Evolutionary conservation across 2,113 vertebrate genomes (phyloP), one percentile per base, ranked within the genome.

Genomic region (Excalfactoria chinensis): DNA sequence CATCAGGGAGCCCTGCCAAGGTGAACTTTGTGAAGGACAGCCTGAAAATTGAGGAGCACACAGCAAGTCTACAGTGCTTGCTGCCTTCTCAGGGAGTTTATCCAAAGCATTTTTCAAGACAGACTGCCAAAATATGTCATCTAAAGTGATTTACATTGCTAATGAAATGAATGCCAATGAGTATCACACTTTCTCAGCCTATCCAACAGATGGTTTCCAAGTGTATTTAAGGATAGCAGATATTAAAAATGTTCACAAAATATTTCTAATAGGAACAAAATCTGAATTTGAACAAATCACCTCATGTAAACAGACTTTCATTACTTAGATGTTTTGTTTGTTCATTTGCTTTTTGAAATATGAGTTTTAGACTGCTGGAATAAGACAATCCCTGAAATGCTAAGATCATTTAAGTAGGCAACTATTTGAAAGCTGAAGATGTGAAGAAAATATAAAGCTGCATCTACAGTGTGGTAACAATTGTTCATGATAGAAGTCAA

Each of bases 131-230:
- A 94, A 69, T 34, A 77, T 25, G 26, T 48, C 28, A 40, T 62
- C 58, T 69, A 53, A 89, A 84, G 15, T 37, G n/a, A 86, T 89
- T 81, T 95, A 86, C 37, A 86, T 84, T 78, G 62, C 18, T 82
- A 84, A 87, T 69, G 6, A 89, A 93, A 82, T 64, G 8, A 89
- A 81, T 60, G 34, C 1, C 34, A 81, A 40, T 56, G 46, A 68
- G 55, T 84, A 80, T 26, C 11, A 37, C 34, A 72, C 13, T 69
- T 90, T 56, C n/a, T 89, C 11, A 92, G 35, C 11, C n/a, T 76
- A 75, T 60, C 26, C 23, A 64, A 34, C 22, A 9, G 13, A 81
- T 11, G 6, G 13, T 75, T 84, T 84, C 58, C 34, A 75, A 86
- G 20, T 17, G 4, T 60, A 16, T 68, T n/a, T 35, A 84, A 56